Conservation (phyloP, 2,888 invertebrate genomes). For the Muscina levida region DNA sequence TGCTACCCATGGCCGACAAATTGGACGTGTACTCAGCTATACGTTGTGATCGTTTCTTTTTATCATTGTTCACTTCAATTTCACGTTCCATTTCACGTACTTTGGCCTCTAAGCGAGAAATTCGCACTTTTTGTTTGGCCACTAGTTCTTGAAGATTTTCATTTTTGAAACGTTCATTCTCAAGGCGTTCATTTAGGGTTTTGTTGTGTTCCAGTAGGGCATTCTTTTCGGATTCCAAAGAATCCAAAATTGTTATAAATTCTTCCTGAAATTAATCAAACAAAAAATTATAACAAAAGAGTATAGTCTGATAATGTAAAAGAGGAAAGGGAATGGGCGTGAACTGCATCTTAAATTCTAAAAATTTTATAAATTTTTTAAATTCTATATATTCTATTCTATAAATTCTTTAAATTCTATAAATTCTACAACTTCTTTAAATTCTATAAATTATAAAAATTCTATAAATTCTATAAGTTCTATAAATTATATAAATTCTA, state of each 20-base stretch:
- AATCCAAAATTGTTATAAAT: slow-evolving; percentile 75
- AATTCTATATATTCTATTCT: too few relatives aligned
- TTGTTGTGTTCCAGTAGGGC: slow-evolving; percentile 72
- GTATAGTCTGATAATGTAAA: too few relatives aligned
- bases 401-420: too few relatives aligned
- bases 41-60: slow-evolving; percentile 76
- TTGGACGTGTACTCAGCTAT: slow-evolving; percentile 75
- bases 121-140: slow-evolving; percentile 74
- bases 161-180: slow-evolving; percentile 71
- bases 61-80: slow-evolving; percentile 73
- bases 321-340: background rate
- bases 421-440: too few relatives aligned
- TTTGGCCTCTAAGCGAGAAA: slow-evolving; percentile 75
- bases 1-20: slow-evolving; percentile 58
- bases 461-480: too few relatives aligned
- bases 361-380: too few relatives aligned
- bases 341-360: too few relatives aligned
- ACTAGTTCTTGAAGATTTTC: slow-evolving; percentile 71
- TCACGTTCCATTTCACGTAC: slow-evolving; percentile 77
- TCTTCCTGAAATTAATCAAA: slow-evolving; percentile 73
- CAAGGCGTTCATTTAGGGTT: slow-evolving; percentile 71
- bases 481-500: too few relatives aligned
- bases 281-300: too few relatives aligned
- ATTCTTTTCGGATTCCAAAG: slow-evolving; percentile 77
- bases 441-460: too few relatives aligned